Percentiles rank a stretch among this genome's conserved stretches.
phyloP scores from a whole-genome alignment of 2,113 vertebrate species.

The Ictalurus punctatus region DNA sequence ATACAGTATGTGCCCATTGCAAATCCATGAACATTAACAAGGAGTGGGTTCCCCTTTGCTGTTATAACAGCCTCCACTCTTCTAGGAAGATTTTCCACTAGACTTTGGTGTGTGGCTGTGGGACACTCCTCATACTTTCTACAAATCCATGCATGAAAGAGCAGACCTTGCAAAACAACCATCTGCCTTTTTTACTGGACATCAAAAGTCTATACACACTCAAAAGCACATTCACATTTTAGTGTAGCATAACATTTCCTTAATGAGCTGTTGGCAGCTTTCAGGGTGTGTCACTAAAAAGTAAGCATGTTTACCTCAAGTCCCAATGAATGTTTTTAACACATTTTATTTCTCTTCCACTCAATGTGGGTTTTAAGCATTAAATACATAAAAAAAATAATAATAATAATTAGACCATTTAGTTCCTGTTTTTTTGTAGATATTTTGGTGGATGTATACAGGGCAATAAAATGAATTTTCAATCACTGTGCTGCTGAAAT shows the following conservation, averaged over 20 bases:
- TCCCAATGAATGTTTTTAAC: neutral
- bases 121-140: too few species aligned
- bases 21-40: neutral
- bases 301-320: neutral
- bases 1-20: neutral
- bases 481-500: neutral
- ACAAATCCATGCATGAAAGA: too few species aligned
- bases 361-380: too few species aligned
- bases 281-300: neutral
- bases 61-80: neutral
- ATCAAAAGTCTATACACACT: too few species aligned
- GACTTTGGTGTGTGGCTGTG: neutral
- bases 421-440: neutral
- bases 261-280: neutral
- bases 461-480: neutral
- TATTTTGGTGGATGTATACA: neutral
- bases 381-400: neutral
- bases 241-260: neutral
- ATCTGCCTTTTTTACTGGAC: too few species aligned
- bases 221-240: too few species aligned
- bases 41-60: neutral
- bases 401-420: neutral
- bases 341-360: neutral
- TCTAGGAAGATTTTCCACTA: neutral
- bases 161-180: too few species aligned